Conservation (phyloP, 2,888 invertebrate species). For the Taphrorychus bicolor region DNA sequence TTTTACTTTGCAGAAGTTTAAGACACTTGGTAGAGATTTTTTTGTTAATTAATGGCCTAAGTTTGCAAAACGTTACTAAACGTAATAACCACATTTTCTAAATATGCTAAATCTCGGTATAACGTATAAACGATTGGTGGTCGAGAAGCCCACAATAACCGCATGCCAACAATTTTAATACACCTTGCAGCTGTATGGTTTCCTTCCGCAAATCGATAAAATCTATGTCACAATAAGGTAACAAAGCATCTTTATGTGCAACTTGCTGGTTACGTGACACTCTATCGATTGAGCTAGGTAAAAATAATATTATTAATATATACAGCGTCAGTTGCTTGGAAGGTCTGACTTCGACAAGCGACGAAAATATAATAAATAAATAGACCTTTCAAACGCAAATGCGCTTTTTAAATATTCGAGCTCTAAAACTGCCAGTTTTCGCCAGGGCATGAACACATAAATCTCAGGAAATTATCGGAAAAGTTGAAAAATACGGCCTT, state of each 20-base stretch:
- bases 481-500: background rate
- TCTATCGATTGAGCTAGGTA: background rate
- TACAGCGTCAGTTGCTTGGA: background rate
- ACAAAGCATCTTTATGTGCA: background rate
- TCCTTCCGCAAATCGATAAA: background rate
- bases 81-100: too few species aligned
- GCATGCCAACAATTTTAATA: background rate
- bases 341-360: background rate
- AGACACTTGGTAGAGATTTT: too few species aligned
- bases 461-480: background rate
- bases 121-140: too few species aligned
- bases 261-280: background rate
- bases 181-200: slow-evolving; percentile 1
- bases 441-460: background rate
- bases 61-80: too few species aligned
- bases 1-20: too few species aligned
- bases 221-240: background rate
- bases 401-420: background rate
- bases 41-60: too few species aligned
- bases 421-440: background rate
- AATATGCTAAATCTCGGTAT: too few species aligned
- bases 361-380: background rate
- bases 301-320: background rate
- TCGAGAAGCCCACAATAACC: background rate
- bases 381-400: background rate